phyloP scores from a whole-genome alignment of 2,113 vertebrate genomes.

The Capra hircus region DNA sequence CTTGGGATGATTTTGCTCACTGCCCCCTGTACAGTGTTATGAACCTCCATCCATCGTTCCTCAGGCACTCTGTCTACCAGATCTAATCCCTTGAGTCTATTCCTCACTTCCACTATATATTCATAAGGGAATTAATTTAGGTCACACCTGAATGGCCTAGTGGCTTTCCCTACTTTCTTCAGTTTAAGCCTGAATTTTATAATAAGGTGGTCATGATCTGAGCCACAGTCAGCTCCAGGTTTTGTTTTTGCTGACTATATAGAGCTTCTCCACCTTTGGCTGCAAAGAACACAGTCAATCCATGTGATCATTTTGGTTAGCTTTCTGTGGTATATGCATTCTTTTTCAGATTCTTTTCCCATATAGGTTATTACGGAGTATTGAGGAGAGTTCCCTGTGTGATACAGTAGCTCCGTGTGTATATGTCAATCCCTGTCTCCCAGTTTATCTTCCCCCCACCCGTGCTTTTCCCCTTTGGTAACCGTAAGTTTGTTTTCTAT shows the following conservation, averaged over 20 bases:
- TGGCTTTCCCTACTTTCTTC: neutral
- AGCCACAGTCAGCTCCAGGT: neutral
- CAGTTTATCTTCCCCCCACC: neutral
- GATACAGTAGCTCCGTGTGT: neutral
- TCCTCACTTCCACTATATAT: neutral
- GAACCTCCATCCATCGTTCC: neutral
- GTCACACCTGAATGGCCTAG: neutral
- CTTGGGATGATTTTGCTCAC: neutral
- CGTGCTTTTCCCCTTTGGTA: neutral
- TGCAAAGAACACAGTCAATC: neutral
- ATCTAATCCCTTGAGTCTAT: neutral
- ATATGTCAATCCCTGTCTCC: neutral
- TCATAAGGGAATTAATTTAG: neutral
- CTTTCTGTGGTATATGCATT: neutral
- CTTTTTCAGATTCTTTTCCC: neutral
- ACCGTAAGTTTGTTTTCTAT: neutral
- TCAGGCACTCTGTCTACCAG: neutral
- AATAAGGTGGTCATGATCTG: neutral
- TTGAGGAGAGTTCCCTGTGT: neutral
- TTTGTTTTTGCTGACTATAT: neutral
- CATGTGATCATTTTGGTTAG: neutral
- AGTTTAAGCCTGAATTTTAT: neutral
- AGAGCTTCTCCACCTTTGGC: neutral
- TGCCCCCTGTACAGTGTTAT: neutral
- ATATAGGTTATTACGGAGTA: neutral